Conservation (phyloP, 2,797 vertebrate species). For the Euphonia xanthogaster region DNA sequence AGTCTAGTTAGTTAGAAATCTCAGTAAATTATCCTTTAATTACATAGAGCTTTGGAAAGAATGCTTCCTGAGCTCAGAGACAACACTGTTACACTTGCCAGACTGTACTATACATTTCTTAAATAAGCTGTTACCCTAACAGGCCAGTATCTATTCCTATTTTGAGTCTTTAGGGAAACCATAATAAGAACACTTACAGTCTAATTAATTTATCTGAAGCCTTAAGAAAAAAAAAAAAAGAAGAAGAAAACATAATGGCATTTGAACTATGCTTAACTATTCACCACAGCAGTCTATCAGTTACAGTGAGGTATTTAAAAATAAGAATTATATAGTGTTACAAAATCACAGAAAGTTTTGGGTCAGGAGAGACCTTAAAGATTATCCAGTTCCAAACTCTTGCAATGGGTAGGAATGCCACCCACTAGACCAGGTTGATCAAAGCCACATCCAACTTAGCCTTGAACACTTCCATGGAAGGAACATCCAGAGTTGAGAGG, state of each 20-base stretch:
- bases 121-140: conserved; percentile 1
- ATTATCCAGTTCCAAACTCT: not conserved
- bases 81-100: not conserved
- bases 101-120: not conserved
- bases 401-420: not conserved
- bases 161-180: not conserved
- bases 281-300: not conserved
- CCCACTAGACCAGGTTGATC: not conserved
- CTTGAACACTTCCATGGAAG: not conserved
- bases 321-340: not conserved
- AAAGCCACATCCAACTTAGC: not conserved
- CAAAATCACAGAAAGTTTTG: not conserved
- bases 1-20: not conserved
- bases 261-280: not conserved
- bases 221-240: not conserved
- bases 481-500: not conserved
- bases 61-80: not conserved
- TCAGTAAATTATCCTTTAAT: not conserved
- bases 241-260: not conserved
- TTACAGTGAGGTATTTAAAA: not conserved
- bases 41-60: not conserved
- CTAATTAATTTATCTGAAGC: not conserved
- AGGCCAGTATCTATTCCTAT: not conserved
- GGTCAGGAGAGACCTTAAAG: not conserved
- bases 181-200: not conserved